A percentile compares a stretch with the other conserved stretches of the same genome.
phyloP scores from a whole-genome alignment of 2,113 vertebrate genomes.

The Zosterops pallidus region DNA sequence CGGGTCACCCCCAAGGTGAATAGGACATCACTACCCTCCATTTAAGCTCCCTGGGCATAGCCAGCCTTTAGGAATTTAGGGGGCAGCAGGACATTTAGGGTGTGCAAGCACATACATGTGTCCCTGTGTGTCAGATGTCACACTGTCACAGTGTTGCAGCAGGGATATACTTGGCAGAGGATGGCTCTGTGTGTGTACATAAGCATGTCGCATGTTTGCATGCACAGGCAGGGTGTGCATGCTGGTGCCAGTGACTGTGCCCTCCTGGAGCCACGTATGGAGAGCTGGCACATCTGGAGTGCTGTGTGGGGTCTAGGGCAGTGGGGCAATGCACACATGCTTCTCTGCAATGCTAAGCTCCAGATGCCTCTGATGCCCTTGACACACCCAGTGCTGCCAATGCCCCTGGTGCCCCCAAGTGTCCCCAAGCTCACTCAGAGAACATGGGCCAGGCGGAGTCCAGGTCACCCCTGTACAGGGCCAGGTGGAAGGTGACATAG shows the following conservation, averaged over 20 bases:
- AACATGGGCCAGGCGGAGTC: constrained; percentile 75
- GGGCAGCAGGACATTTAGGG: not conserved
- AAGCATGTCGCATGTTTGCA: not conserved
- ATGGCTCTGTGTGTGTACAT: accelerated
- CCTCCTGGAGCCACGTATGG: not conserved
- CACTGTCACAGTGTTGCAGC: not conserved
- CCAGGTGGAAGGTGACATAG: constrained; percentile 65
- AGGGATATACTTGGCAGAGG: not conserved
- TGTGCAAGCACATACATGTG: accelerated
- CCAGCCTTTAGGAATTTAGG: not conserved
- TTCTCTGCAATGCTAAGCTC: not conserved
- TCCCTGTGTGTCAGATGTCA: not conserved
- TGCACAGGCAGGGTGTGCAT: accelerated
- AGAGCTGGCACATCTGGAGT: not conserved
- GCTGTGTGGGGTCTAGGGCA: accelerated
- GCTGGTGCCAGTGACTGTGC: not conserved
- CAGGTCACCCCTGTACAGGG: constrained; percentile 63
- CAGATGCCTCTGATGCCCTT: not conserved
- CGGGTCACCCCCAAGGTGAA: not conserved
- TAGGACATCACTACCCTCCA: not conserved
- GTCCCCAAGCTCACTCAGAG: constrained; percentile 17
- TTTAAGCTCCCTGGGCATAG: not conserved
- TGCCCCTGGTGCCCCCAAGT: not conserved
- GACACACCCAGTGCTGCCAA: not conserved
- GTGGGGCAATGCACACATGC: too few relatives aligned